phyloP scores from a whole-genome alignment of 2,113 vertebrate species.

The Hiodon tergisus region DNA sequence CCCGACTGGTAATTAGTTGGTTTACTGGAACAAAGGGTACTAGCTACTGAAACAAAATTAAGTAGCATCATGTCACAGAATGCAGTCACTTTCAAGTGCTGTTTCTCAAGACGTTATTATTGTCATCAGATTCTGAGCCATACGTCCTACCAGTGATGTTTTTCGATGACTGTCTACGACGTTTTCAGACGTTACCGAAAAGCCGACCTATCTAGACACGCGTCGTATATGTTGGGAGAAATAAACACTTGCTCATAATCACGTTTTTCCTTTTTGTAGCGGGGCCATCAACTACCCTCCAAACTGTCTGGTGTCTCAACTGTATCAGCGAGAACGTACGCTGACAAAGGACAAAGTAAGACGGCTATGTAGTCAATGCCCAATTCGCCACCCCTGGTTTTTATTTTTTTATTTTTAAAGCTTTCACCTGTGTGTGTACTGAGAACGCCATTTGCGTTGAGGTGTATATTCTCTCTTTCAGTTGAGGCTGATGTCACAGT shows the following conservation, averaged over 20 bases:
- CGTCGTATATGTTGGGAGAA: no score
- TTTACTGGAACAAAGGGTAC: no score
- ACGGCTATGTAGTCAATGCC: not conserved
- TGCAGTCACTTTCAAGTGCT: no score
- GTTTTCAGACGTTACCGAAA: not conserved
- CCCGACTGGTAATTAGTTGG: no score
- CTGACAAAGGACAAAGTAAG: slow-evolving; percentile 80
- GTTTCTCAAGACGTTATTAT: no score
- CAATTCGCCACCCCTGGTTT: not conserved
- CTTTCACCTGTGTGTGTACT: not conserved
- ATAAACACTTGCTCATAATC: not conserved
- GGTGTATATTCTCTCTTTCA: slow-evolving; percentile 36
- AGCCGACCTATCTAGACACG: no score
- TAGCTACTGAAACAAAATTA: no score
- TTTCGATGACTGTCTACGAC: not conserved
- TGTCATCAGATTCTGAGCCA: no score
- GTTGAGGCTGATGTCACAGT: slow-evolving; percentile 94
- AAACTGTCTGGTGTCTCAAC: slow-evolving; percentile 70
- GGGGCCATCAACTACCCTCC: slow-evolving; percentile 67
- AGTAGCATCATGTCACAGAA: no score
- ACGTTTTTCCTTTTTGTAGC: slow-evolving; percentile 51
- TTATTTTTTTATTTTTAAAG: not conserved
- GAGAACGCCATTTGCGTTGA: not conserved
- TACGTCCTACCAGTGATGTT: not conserved
- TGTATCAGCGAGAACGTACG: slow-evolving; percentile 72